Evolutionary conservation across 1,140 invertebrate genomes (phyloP).

Genomic region (Pachypsylla venusta): DNA sequence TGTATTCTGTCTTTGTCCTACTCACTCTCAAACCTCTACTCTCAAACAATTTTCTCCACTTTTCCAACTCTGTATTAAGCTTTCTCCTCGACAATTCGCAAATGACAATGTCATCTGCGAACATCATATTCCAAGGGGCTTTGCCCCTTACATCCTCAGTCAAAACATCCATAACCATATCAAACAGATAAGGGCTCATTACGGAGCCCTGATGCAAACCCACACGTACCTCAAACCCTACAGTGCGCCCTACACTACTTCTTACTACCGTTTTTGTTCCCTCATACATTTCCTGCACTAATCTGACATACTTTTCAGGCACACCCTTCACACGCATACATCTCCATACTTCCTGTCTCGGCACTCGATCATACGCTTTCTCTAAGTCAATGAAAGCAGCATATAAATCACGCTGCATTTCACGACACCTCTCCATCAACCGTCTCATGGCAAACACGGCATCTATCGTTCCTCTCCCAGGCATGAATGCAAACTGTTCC

Average conservation of each 20-base stretch:
- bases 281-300: not conserved
- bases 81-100: not conserved
- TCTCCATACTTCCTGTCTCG: constrained; percentile 2
- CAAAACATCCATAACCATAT: not conserved
- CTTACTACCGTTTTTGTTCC: no score
- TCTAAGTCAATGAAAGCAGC: not conserved
- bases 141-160: not conserved
- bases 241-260: not conserved
- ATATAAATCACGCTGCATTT: not conserved
- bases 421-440: not conserved
- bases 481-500: not conserved
- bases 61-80: not conserved
- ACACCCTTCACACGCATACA: not conserved
- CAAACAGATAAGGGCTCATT: not conserved
- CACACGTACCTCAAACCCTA: not conserved
- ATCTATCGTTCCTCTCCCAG: not conserved
- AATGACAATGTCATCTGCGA: not conserved
- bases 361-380: constrained; percentile 5
- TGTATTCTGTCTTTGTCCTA: not conserved
- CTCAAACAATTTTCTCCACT: not conserved
- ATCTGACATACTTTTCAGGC: not conserved
- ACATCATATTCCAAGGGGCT: not conserved
- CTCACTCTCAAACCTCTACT: not conserved
- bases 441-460: not conserved
- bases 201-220: not conserved